These are phyloP conservation scores for Trypoxylus dichotomus DNA, from an alignment of 1,140 invertebrate genomes.

Conservation along the genomic window DNA sequence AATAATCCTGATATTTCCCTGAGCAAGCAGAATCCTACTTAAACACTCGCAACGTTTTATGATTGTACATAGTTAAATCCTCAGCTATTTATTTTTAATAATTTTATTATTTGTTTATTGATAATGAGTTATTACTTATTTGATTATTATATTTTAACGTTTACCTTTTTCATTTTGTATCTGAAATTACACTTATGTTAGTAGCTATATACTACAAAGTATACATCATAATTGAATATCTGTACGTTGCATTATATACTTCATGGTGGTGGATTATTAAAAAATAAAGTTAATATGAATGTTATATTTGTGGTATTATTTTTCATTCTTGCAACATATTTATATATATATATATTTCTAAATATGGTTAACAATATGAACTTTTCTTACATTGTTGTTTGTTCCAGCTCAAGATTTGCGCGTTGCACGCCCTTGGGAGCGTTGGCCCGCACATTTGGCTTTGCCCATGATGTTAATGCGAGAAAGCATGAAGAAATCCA, in stretches of 20 bases:
- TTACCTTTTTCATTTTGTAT: background rate
- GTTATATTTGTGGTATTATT: background rate
- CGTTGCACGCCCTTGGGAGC: conserved; percentile 46
- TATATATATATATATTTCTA: too few relatives aligned
- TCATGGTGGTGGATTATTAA: conserved; percentile 5
- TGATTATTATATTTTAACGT: background rate
- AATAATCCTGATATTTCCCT: conserved; percentile 46
- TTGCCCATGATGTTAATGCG: conserved; percentile 53
- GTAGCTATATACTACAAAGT: background rate
- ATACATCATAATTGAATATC: background rate
- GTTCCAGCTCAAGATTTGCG: conserved; percentile 52
- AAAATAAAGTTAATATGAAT: background rate
- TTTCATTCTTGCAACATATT: background rate
- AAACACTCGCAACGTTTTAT: background rate
- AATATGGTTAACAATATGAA: background rate
- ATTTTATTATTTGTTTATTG: too few relatives aligned
- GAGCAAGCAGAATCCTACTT: background rate
- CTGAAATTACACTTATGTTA: conserved; percentile 10
- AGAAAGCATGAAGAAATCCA: conserved; percentile 53
- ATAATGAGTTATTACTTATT: background rate
- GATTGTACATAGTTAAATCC: too few relatives aligned
- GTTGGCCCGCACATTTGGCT: conserved; percentile 49
- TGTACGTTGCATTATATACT: background rate
- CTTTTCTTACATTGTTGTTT: conserved; percentile 36
- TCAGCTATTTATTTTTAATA: too few relatives aligned